Percentiles rank a stretch among this genome's conserved stretches.
Evolutionary conservation across 2,888 invertebrate species (phyloP).

Genomic region (Aleiodes leptofemur): DNA sequence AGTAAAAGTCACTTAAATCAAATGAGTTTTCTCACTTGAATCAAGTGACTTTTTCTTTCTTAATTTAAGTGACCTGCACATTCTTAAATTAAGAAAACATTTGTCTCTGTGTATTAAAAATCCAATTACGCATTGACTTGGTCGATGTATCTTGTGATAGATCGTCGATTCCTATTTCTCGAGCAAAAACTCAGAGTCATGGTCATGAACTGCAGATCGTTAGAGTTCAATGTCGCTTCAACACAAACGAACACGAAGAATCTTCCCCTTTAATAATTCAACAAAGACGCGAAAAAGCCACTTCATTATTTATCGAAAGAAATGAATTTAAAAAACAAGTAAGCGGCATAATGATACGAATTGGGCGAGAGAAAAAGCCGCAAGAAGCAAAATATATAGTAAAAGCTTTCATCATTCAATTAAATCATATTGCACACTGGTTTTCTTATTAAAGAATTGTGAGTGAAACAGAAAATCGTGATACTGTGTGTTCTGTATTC

Average conservation of each 20-base stretch:
- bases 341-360: too few species aligned
- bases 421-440: background rate
- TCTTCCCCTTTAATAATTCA: slow-evolving; percentile 62
- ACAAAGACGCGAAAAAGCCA: slow-evolving; percentile 50
- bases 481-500: background rate
- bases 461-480: slow-evolving; percentile 5
- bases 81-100: too few species aligned
- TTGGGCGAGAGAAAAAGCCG: background rate
- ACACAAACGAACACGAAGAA: background rate
- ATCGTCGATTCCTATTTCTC: slow-evolving; percentile 49
- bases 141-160: slow-evolving; percentile 55
- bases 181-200: slow-evolving; percentile 32
- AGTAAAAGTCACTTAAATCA: too few species aligned
- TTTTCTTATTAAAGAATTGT: background rate
- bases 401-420: slow-evolving; percentile 18
- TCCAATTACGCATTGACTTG: slow-evolving; percentile 57
- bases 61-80: too few species aligned
- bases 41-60: too few species aligned
- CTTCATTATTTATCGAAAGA: too few species aligned
- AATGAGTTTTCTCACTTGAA: too few species aligned
- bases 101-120: too few species aligned
- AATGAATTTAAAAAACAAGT: too few species aligned
- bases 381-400: background rate
- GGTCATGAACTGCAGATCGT: slow-evolving; percentile 51
- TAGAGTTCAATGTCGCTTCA: slow-evolving; percentile 49